Evolutionary conservation across 2,888 invertebrate species (phyloP), one percentile per base, ranked within the genome.

Genomic region (Pammene aurita): DNA sequence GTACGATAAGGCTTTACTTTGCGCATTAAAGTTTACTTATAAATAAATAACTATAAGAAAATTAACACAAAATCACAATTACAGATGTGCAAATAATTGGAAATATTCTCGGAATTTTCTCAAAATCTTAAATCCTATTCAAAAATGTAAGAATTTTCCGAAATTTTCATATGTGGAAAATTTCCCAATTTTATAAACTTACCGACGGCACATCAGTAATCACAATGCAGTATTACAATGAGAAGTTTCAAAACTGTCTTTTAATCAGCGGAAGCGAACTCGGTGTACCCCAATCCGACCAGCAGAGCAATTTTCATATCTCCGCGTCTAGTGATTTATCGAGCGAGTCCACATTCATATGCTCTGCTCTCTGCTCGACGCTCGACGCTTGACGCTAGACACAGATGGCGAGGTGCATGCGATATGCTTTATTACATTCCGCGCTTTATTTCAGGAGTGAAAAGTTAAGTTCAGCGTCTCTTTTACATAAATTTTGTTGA

Each of bases 301-400:
- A 42, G 14, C 14, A 48, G 57, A 68, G 54, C 69, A 65, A 65
- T 69, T 69, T 69, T 69, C 69, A 69, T 69, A 69, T 69, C 65
- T 64, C 63, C 10, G 18, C 60, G 38, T 63, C 14, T 44, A 62
- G 63, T 69, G 69, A 69, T 69, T 69, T 69, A 69, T 69, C 44
- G 64, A 65, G 69, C 65, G 69, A 44, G 63, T 68, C 63, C 63
- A 63, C 68, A 68, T 64, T 68, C 68, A 68, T 68, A 64, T 64
- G 63, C 68, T 64, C 63, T 34, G n/a, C 42, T 48, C 67, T 67
- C 67, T 26, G 26, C 67, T 67, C 67, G 50, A 55, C 55, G 61
- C 67, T 62, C 62, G 50, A 26, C 44, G 41, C 60, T 66, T 56
- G 4, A 38, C 52, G 46, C 62, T n/a, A 14, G 35, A 41, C 26